Conservation (phyloP, 2,888 invertebrate genomes). For the Pristionchus mayeri region DNA sequence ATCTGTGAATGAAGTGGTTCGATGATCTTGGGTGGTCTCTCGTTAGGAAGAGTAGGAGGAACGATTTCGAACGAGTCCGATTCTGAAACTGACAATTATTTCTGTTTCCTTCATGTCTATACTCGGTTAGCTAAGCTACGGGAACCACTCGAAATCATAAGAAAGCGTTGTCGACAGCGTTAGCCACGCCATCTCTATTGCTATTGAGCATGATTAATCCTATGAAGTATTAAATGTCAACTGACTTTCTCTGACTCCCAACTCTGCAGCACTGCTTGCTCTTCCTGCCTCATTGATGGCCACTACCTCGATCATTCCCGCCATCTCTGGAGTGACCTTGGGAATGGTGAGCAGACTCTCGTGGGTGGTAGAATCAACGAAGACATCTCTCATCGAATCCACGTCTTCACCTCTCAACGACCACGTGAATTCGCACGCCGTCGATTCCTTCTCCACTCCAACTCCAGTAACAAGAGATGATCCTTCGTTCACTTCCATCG, state of each 20-base stretch:
- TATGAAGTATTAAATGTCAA: neutral
- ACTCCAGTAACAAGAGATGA: conserved; percentile 55
- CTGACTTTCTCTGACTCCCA: conserved; percentile 59
- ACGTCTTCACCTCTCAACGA: conserved; percentile 62
- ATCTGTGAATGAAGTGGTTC: conserved; percentile 64
- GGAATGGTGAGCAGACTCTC: conserved; percentile 64
- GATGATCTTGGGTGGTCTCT: conserved; percentile 65
- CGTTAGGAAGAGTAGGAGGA: conserved; percentile 65
- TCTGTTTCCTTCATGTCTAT: neutral
- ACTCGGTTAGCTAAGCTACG: neutral
- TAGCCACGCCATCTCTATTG: neutral
- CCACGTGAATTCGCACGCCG: conserved; percentile 68
- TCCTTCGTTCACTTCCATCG: conserved; percentile 55
- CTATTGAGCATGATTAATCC: too few relatives aligned
- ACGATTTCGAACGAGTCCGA: conserved; percentile 61
- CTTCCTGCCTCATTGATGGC: conserved; percentile 66
- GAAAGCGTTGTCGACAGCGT: conserved; percentile 1
- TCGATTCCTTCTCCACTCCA: conserved; percentile 59
- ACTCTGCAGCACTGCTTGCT: conserved; percentile 60
- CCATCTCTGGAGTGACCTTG: conserved; percentile 53
- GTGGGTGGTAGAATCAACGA: conserved; percentile 62
- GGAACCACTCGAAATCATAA: neutral
- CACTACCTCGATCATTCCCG: conserved; percentile 64
- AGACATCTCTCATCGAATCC: conserved; percentile 54
- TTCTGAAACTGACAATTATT: neutral